Base-by-base conservation (phyloP, 2,113 vertebrate species). In the Panthera uncia region DNA sequence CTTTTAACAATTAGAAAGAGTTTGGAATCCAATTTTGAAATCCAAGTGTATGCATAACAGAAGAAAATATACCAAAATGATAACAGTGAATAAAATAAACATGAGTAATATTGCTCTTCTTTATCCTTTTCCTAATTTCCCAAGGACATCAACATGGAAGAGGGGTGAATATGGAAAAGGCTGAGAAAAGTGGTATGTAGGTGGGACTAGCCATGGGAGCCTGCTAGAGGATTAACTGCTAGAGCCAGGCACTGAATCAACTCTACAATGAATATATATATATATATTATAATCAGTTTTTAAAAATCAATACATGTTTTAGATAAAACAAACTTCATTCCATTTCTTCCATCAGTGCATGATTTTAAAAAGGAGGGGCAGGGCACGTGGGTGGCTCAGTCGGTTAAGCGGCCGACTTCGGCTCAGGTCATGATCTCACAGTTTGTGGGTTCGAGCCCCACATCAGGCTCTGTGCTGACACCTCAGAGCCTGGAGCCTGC, bases 41-140 rank as follows among this genome's bases (percentile, higher is more conserved):
- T 83, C 33, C 31, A 71, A 85, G 79, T 76, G 23, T 41, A 84
- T 83, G 15, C 36, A 61, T 63, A 81, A 61, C 27, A 55, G 61
- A 94, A 93, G 63, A 85, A 84, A 74, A 84, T 45, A 94, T 31
- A 80, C 23, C 74, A 80, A 94, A 68, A 69, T 69, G 33, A 69
- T 19, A 79, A 87, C n/a, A 10, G n/a, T 57, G 31, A 87, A 73
- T 61, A 81, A 71, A 81, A 80, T 48, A 61, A 79, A 66, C 61
- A 66, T 29, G 21, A 71, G 36, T 57, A 36, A 71, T 63, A 71
- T 61, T 81, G 68, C 45, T 52, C 61, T 57, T 57, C 74, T 79
- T 36, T 71, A 15, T 63, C 52, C 41, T 82, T 89, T 89, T 74
- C 86, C 89, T 57, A 76, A n/a, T n/a, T 74, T 65, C 65, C 76